phyloP scores from a whole-genome alignment of 2,888 invertebrate genomes.

The Melitaea athalia region DNA sequence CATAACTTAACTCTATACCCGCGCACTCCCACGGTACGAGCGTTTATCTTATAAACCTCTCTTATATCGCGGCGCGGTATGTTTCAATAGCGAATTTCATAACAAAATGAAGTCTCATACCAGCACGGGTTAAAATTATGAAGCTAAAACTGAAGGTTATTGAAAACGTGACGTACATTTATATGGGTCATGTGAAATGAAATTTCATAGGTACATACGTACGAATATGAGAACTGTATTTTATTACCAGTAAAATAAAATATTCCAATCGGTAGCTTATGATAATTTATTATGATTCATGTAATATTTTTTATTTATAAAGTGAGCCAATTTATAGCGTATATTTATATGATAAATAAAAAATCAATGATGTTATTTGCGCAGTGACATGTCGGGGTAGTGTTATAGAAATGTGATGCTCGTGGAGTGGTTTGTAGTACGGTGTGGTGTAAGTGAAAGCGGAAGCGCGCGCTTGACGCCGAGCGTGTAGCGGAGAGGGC shows the following conservation, averaged over 20 bases:
- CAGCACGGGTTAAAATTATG: constrained; percentile 79
- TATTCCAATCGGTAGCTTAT: constrained; percentile 33
- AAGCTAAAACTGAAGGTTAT: constrained; percentile 82
- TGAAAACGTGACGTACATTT: constrained; percentile 82
- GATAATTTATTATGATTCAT: constrained; percentile 34
- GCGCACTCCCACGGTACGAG: constrained; percentile 28
- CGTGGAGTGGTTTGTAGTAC: neutral
- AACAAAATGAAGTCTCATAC: constrained; percentile 80
- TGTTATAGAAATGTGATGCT: constrained; percentile 9
- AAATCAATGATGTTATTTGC: constrained; percentile 19
- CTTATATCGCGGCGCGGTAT: constrained; percentile 47
- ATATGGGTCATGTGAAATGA: constrained; percentile 70
- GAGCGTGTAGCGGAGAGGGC: constrained; percentile 40
- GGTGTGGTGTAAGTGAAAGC: constrained; percentile 28
- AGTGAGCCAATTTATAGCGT: constrained; percentile 19
- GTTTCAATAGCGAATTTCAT: constrained; percentile 67
- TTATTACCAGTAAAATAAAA: constrained; percentile 42
- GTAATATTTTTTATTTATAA: constrained; percentile 32
- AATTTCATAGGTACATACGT: constrained; percentile 55
- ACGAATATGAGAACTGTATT: constrained; percentile 39
- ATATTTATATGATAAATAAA: constrained; percentile 18
- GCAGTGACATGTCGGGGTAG: constrained; percentile 8
- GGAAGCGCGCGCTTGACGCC: constrained; percentile 45
- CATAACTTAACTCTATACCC: constrained; percentile 20
- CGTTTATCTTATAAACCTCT: constrained; percentile 35